Evolutionary conservation across 1,140 invertebrate genomes (phyloP), one percentile per base, ranked within the genome.

Genomic region (Drosophila leontia): DNA sequence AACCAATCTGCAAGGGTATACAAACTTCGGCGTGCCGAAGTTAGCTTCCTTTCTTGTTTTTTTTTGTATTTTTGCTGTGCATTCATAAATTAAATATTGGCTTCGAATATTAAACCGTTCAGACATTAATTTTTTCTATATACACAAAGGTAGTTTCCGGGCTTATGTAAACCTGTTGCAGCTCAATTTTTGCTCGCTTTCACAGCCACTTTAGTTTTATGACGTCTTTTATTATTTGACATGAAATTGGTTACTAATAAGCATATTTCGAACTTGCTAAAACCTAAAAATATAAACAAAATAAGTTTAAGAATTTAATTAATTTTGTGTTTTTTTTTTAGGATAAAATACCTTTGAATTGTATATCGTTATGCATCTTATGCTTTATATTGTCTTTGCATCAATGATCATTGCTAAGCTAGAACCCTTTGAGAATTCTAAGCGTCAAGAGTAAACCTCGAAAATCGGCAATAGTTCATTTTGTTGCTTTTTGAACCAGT

Each of bases 71-170:
- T 13, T 17, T 4, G 7, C 17, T 23, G 34, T 37, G 17, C 34
- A 15, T 55, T 37, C 7, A 23, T 37, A 37, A 37, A 37, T 37
- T 55, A 17, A 55, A 37, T 37, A 23, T 37, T 55, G 3, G 51
- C 13, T 55, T 37, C 17, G 34, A 23, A 15, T 55, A 55, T 55
- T 23, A 55, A 55, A 55, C 34, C 51, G 51, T 55, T 55, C 17
- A 23, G 7, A 23, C 17, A 19, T 37, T 15, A 23, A 37, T 37
- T 11, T 23, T 5, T 15, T 15, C 7, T 35, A 55, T 23, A 37
- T 37, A 23, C 34, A 12, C 1, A 1, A 4, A 15, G 17, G 32
- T 9, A 34, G 23, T 19, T 17, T 19, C 34, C n/a, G n/a, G 29
- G 6, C 5, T 29, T 48, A 29, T 48, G 23, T 26, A 48, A 48